Conservation (phyloP, 2,888 invertebrate species). For the Ctena decussata region DNA sequence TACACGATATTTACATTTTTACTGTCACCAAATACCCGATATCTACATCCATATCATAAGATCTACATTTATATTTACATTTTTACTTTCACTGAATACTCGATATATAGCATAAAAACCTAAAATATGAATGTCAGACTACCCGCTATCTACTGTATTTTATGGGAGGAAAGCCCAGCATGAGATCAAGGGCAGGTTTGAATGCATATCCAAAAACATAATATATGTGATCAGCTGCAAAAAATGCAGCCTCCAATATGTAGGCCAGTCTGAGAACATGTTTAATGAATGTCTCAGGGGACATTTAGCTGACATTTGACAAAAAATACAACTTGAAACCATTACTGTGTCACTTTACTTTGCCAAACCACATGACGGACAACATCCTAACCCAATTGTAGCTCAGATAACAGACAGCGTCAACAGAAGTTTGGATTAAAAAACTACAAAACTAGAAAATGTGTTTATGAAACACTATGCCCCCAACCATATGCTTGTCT, state of each 20-base stretch:
- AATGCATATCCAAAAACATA: not conserved
- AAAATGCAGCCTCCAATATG: conserved; percentile 1
- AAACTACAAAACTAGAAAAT: not conserved
- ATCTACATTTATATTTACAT: no score
- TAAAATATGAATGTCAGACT: no score
- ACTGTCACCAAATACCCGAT: no score
- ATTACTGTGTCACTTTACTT: not conserved
- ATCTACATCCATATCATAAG: no score
- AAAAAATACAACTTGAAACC: not conserved
- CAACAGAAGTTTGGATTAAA: not conserved
- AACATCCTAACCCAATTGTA: not conserved
- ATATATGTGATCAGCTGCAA: not conserved
- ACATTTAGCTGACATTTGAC: not conserved
- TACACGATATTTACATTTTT: no score
- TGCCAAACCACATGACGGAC: not conserved
- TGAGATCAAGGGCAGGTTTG: not conserved
- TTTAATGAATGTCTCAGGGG: not conserved
- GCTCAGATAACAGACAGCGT: not conserved
- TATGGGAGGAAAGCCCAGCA: not conserved
- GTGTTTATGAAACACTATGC: no score
- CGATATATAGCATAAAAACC: no score
- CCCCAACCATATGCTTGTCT: no score
- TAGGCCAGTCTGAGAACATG: not conserved
- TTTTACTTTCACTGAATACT: no score
- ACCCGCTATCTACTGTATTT: no score